Evolutionary conservation across 1,140 invertebrate genomes (phyloP).

Genomic region (Zaprionus gabonicus): DNA sequence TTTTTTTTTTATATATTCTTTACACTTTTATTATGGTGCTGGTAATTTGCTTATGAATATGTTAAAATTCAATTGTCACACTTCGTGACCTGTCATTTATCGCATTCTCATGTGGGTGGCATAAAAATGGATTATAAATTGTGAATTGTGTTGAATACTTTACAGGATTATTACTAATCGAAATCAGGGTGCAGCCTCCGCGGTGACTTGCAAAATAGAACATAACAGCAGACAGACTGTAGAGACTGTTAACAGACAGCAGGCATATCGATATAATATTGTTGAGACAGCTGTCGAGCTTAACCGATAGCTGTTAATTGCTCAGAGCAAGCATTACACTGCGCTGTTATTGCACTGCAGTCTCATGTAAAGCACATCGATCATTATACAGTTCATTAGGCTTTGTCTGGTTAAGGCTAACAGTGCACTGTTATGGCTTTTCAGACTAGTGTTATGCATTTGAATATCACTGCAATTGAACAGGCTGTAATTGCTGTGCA

Average conservation of each 20-base stretch:
- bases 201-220: neutral
- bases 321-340: no score
- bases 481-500: no score
- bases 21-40: conserved; percentile 25
- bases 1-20: conserved; percentile 19
- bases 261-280: neutral
- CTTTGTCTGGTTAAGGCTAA: no score
- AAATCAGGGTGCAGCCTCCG: neutral
- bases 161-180: neutral
- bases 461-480: no score
- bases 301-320: no score
- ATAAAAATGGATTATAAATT: neutral
- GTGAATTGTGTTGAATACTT: neutral
- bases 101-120: conserved; percentile 50
- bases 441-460: no score
- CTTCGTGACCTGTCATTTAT: conserved; percentile 32
- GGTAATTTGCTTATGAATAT: conserved; percentile 72
- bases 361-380: rapidly evolving
- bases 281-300: no score
- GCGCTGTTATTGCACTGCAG: no score
- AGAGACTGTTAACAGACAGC: neutral
- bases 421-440: no score
- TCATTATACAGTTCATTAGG: no score
- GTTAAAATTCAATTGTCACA: conserved; percentile 77
- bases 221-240: no score